These are phyloP conservation scores for Hydroisotoma schaefferi DNA, from an alignment of 2,888 invertebrate genomes.

Conservation along the genomic window DNA sequence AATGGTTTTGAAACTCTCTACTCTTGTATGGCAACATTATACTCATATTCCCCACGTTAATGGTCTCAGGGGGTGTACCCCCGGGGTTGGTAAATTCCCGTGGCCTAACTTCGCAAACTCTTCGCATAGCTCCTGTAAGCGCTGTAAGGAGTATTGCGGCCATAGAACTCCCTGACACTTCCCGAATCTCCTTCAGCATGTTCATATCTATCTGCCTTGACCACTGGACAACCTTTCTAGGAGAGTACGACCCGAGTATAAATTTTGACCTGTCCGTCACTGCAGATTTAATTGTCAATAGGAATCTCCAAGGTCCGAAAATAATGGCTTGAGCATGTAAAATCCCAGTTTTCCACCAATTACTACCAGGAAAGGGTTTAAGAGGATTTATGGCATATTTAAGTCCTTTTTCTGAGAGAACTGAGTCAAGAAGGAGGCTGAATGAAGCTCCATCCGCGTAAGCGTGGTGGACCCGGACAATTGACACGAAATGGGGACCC, in stretches of 20 bases:
- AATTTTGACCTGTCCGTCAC: constrained; percentile 25
- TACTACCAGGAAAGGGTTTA: constrained; percentile 35
- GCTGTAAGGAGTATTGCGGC: constrained; percentile 34
- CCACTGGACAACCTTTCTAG: constrained; percentile 37
- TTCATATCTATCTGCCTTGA: constrained; percentile 27
- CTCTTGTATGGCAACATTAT: constrained; percentile 41
- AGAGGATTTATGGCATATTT: constrained; percentile 37
- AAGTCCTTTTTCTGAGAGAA: constrained; percentile 25
- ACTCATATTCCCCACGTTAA: constrained; percentile 37
- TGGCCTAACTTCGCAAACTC: constrained; percentile 21
- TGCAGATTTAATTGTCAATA: constrained; percentile 26
- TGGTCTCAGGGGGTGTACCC: constrained; percentile 6
- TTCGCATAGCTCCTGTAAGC: constrained; percentile 29
- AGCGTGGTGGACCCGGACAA: constrained; percentile 31
- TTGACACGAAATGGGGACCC: constrained; percentile 20
- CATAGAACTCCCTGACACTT: constrained; percentile 27
- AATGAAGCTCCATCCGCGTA: constrained; percentile 34
- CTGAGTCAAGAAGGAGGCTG: constrained; percentile 30
- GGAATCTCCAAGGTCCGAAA: constrained; percentile 31
- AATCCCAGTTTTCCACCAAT: constrained; percentile 13
- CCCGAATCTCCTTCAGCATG: constrained; percentile 36
- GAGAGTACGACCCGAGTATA: constrained; percentile 32
- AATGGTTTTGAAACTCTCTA: constrained; percentile 38
- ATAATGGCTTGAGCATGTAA: constrained; percentile 29
- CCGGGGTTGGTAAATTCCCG: neutral